Base-by-base conservation (phyloP, 2,888 invertebrate genomes). In the Orchestes rusci region DNA sequence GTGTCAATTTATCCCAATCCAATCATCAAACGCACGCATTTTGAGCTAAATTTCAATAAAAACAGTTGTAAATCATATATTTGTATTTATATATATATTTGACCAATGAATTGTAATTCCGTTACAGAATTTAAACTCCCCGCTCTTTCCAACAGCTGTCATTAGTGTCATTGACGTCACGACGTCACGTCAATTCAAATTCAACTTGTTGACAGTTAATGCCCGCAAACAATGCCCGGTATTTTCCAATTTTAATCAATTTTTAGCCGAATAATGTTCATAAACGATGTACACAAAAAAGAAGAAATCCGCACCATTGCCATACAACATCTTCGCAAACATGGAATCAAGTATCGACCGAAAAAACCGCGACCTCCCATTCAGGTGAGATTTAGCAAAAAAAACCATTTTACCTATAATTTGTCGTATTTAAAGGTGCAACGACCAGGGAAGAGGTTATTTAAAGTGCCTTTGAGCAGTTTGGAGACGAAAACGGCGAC, bases 281-380 rank as follows among this genome's bases (percentile, higher is more conserved):
- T 76, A 51, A 73, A 70, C 62, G 72, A 75, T 66, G 69, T 75
- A 44, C 58, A 69, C 46, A 71, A 73, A 53, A 73, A 71, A 53
- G 75, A 76, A 49, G 73, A 75, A 59, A 67, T 77, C 15, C 68
- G 70, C 42, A 65, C 68, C 44, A 64, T 80, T 53, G 76, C 84
- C 41, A 70, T 80, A 13, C 75, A 74, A 49, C 80, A 84, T 66
- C 68, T 85, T 35, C 78, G 80, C 58, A 75, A 75, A 59, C 74
- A 80, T 38, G 84, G 84, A 29, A 73, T 85, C 53, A 85, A 85
- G 64, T 80, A 79, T 62, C 73, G 82, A 39, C 67, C 77, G 34
- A 84, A 84, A 61, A 84, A 82, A 61, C 70, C 69, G 41, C 77
- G 77, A 64, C 61, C 71, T 53, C 73, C 75, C 71, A 36, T 65